Evolutionary conservation across 1,140 invertebrate genomes (phyloP).

Genomic region (Chrysoperla carnea): DNA sequence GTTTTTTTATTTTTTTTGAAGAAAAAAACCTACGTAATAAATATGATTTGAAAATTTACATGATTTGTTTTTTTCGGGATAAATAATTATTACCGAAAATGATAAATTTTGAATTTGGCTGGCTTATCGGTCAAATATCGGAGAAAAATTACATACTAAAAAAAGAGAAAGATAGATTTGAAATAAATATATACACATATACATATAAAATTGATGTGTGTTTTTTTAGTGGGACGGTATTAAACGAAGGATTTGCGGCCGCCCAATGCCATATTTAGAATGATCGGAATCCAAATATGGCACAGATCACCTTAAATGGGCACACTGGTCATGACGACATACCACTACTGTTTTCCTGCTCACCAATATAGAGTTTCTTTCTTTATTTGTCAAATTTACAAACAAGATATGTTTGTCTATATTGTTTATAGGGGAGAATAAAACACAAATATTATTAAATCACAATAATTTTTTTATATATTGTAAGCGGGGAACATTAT

Average conservation of each 20-base stretch:
- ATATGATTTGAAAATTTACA: too few relatives aligned
- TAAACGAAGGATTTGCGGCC: constrained; percentile 13
- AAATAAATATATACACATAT: constrained; percentile 6
- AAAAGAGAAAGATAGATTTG: constrained; percentile 14
- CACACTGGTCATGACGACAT: not conserved
- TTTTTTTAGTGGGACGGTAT: constrained; percentile 20
- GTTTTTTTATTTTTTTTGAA: too few relatives aligned
- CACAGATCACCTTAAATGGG: constrained; percentile 4
- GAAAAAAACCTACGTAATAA: too few relatives aligned
- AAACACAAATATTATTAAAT: too few relatives aligned
- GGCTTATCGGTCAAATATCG: constrained; percentile 20
- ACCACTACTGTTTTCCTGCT: too few relatives aligned
- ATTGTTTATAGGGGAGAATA: too few relatives aligned
- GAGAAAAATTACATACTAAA: too few relatives aligned
- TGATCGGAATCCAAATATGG: constrained; percentile 12
- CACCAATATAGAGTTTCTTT: too few relatives aligned
- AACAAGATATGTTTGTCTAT: too few relatives aligned
- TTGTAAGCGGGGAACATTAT: too few relatives aligned
- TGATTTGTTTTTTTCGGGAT: not conserved
- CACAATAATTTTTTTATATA: too few relatives aligned
- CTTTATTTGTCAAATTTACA: too few relatives aligned
- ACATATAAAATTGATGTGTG: constrained; percentile 6
- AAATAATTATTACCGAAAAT: not conserved
- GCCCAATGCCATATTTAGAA: constrained; percentile 17
- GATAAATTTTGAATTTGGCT: constrained; percentile 22